A percentile compares a stretch with the other conserved stretches of the same genome.
These are phyloP conservation scores for Mesorhabditis spiculigera DNA, from an alignment of 2,888 invertebrate species.

Conservation along the genomic window DNA sequence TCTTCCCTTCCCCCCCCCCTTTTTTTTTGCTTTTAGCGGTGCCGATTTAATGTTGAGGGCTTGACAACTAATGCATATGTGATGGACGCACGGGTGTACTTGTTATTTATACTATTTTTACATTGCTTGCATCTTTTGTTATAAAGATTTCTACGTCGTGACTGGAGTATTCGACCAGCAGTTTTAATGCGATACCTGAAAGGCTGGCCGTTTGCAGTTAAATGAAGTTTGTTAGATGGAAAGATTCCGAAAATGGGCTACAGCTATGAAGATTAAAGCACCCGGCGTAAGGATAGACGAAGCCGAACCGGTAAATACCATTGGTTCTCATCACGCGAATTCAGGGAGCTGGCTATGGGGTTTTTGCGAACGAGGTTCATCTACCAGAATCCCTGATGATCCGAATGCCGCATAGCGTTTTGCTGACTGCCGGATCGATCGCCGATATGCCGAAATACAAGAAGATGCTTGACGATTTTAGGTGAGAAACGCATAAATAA, in stretches of 20 bases:
- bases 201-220: no score
- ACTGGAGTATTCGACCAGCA: no score
- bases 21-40: no score
- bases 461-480: slow-evolving; percentile 23
- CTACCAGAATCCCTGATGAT: slow-evolving; percentile 28
- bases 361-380: slow-evolving; percentile 24
- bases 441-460: slow-evolving; percentile 37
- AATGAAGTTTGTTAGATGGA: not conserved
- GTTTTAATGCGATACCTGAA: no score
- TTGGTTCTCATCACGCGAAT: not conserved
- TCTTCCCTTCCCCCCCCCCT: no score
- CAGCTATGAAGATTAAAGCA: not conserved
- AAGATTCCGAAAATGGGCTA: slow-evolving; percentile 13
- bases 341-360: slow-evolving; percentile 35
- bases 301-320: slow-evolving; percentile 13
- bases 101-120: no score
- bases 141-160: no score
- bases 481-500: slow-evolving; percentile 16
- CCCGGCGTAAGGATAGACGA: slow-evolving; percentile 9
- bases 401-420: slow-evolving; percentile 22
- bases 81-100: no score
- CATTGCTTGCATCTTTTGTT: no score
- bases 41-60: no score
- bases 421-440: slow-evolving; percentile 34
- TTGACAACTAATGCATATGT: no score